Base-by-base conservation (phyloP, 2,888 invertebrate species). In the Sycophila texana region DNA sequence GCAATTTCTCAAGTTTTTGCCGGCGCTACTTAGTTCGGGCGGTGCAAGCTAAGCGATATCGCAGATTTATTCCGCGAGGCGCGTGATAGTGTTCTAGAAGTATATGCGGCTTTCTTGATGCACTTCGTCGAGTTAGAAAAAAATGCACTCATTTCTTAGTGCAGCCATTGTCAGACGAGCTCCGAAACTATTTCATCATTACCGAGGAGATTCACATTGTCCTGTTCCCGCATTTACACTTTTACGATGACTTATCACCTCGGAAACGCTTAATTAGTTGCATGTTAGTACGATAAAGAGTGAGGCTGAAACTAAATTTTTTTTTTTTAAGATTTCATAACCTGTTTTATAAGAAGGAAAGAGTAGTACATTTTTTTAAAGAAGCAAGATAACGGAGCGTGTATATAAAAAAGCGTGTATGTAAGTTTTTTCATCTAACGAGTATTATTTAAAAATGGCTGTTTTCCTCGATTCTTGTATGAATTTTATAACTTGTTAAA, bases 41-140 rank as follows among this genome's bases (percentile, higher is more conserved):
- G 67, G 51, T 47, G 68, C 80, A 80, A 80, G 76, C 73, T 63
- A 55, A 68, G 68, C 73, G 73, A 68, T 80, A 80, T 73, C 61
- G 73, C 26, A 53, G 80, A 80, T 80, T 74, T 77, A 80, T 80
- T 70, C 68, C 67, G 63, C 76, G 10, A 30, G 51, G 73, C 77
- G 30, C 73, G 68, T 74, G 80, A 80, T 77, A 74, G 65, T 65
- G 22, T 63, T 80, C 53, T 61, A 70, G 63, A 76, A 76, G 80
- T 80, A 76, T 80, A 68, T 65, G 71, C 39, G 26, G 26, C 51
- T 78, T 74, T 78, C 74, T 74, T 74, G 71, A 71, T 71, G 79
- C 30, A n/a, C 53, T 55, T 12, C 53, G 10, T 5, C 10, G 22
- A n/a, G n/a, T n/a, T 26, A 60, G 73, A 67, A 61, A 61, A 55